phyloP scores from a whole-genome alignment of 1,140 invertebrate genomes.

The Coenobita brevimanus region DNA sequence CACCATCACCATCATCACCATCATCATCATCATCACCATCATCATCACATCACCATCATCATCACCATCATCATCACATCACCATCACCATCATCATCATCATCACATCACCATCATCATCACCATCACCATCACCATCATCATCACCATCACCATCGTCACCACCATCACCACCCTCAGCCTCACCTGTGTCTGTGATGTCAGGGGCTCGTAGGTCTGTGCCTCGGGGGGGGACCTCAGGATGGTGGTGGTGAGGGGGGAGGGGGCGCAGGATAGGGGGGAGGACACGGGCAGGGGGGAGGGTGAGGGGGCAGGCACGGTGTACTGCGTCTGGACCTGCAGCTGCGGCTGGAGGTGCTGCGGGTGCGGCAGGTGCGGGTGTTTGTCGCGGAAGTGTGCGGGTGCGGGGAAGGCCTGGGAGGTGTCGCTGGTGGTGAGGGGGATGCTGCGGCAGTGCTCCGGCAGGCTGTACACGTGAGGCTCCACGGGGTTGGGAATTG shows the following conservation, averaged over 20 bases:
- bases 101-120: too few species aligned
- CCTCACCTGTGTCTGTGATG: slow-evolving; percentile 51
- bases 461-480: slow-evolving; percentile 81
- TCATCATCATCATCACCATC: too few species aligned
- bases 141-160: too few species aligned
- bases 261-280: slow-evolving; percentile 71
- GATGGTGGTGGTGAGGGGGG: slow-evolving; percentile 74
- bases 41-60: too few species aligned
- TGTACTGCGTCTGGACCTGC: slow-evolving; percentile 79
- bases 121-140: too few species aligned
- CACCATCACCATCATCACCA: too few species aligned
- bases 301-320: slow-evolving; percentile 76
- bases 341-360: slow-evolving; percentile 72
- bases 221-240: slow-evolving; percentile 71
- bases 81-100: too few species aligned
- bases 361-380: slow-evolving; percentile 72
- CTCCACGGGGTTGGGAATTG: slow-evolving; percentile 78
- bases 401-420: slow-evolving; percentile 71
- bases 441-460: slow-evolving; percentile 71
- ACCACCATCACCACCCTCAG: too few species aligned
- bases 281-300: slow-evolving; percentile 63
- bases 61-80: too few species aligned
- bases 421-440: slow-evolving; percentile 71
- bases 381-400: slow-evolving; percentile 68
- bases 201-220: slow-evolving; percentile 46